Base-by-base conservation (phyloP, 2,113 vertebrate species). In the Lasiurus borealis region DNA sequence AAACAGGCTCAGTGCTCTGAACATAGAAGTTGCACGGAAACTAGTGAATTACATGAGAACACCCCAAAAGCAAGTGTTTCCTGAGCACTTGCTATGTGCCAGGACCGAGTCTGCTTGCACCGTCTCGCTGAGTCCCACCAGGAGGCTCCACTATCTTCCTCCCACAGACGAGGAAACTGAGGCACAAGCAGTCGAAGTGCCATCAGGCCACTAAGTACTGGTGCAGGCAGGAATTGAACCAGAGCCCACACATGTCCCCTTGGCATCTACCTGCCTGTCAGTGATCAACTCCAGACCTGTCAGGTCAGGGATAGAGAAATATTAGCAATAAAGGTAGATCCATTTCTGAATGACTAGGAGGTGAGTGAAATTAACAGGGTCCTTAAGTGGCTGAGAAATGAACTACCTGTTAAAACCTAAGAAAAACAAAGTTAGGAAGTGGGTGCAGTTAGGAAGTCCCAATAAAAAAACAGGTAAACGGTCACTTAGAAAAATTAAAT, bases 401-500 rank as follows among this genome's bases (percentile, higher is more conserved):
- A 95, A 91, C 93, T 86, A 68, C 91, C 96, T 95, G 96, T 96
- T 97, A 96, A 96, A 97, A 96, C 94, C 96, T 94, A 95, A 97
- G 97, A 97, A 97, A 97, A 97, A 96, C 95, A 97, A 97, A 97
- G 96, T 95, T 93, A 75, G 85, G 92, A 95, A 96, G 97, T 97
- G 96, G 92, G 90, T 77, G 91, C 95, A 95, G 97, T 97, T 96
- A 97, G 95, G 88, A 97, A 97, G 97, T 95, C 96, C 95, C 95
- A 95, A 97, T 97, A 95, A 96, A 97, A n/a, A 97, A 97, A 96
- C 94, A 97, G 96, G 97, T 95, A 97, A 95, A 97, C 94, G 96
- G 96, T 97, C 96, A 97, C 97, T 97, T 96, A 97, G 97, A 96
- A 94, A 97, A 97, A 97, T 97, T 97, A 97, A 97, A 96, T 59